These are phyloP conservation scores for Saccostrea echinata DNA, from an alignment of 1,140 invertebrate species.

Conservation along the genomic window DNA sequence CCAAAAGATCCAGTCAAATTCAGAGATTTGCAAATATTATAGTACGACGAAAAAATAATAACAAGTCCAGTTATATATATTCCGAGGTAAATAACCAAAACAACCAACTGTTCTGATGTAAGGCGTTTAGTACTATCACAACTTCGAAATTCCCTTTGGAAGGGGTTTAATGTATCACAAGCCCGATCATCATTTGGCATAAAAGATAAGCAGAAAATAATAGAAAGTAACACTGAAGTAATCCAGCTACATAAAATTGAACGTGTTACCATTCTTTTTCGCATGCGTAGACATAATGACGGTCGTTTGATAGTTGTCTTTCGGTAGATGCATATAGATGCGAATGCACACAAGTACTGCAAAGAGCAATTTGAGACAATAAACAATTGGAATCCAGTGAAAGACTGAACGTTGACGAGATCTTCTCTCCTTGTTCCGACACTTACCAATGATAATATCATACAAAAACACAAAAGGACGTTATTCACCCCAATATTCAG, in stretches of 20 bases:
- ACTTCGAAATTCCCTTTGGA: conserved; percentile 51
- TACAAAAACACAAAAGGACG: conserved; percentile 63
- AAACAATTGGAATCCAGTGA: conserved; percentile 68
- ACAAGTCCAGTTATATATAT: conserved; percentile 55
- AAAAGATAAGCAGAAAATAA: conserved; percentile 63
- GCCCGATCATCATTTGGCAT: conserved; percentile 46
- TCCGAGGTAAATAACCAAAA: conserved; percentile 56
- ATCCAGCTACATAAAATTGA: conserved; percentile 66
- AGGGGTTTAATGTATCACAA: conserved; percentile 59
- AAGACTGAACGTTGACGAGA: conserved; percentile 35
- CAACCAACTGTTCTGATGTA: conserved; percentile 49
- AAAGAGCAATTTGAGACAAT: conserved; percentile 62
- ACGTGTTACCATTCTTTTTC: conserved; percentile 62
- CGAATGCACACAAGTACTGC: conserved; percentile 72
- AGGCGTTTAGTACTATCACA: not conserved
- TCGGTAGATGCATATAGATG: conserved; percentile 69
- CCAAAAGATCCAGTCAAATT: conserved; percentile 56
- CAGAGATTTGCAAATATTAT: conserved; percentile 65
- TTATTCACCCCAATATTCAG: conserved; percentile 74
- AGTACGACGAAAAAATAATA: conserved; percentile 64
- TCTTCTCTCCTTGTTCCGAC: conserved; percentile 52
- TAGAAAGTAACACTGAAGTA: conserved; percentile 59
- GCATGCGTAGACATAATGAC: conserved; percentile 56
- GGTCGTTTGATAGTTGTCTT: conserved; percentile 65
- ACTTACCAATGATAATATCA: conserved; percentile 61